Evolutionary conservation across 2,888 invertebrate genomes (phyloP).

Genomic region (Andrena flavipes): DNA sequence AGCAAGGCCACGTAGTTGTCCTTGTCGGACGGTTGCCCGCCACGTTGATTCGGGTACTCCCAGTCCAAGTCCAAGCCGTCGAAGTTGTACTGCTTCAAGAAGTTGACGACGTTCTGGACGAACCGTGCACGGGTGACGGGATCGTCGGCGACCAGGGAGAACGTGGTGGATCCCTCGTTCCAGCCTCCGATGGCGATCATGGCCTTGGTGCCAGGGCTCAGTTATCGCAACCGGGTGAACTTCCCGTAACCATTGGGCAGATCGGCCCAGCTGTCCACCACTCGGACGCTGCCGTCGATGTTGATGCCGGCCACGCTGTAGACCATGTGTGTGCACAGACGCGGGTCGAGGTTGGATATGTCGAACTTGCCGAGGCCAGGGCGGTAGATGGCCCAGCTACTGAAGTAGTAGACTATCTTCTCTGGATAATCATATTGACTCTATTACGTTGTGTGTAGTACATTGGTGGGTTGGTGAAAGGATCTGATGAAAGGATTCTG

Average conservation of each 20-base stretch:
- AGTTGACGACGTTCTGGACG: no score
- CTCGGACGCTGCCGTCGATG: constrained; percentile 85
- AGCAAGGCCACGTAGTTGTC: no score
- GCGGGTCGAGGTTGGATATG: constrained; percentile 88
- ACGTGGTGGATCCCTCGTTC: constrained; percentile 88
- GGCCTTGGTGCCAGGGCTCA: constrained; percentile 86
- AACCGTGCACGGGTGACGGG: no score
- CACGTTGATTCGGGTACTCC: no score
- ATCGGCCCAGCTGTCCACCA: constrained; percentile 88
- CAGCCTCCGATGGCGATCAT: constrained; percentile 89
- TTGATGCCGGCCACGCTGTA: constrained; percentile 90
- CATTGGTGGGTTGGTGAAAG: no score
- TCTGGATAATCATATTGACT: constrained; percentile 82
- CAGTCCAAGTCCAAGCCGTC: no score
- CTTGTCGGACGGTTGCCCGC: no score
- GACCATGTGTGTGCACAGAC: constrained; percentile 91
- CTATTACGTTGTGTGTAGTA: no score
- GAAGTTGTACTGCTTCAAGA: no score
- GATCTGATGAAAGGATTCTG: no score
- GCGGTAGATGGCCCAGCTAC: constrained; percentile 91
- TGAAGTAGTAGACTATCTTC: constrained; percentile 90
- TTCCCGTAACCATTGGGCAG: constrained; percentile 84
- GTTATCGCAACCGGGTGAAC: constrained; percentile 86
- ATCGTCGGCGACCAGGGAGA: constrained; percentile 88
- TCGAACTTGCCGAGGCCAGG: constrained; percentile 88